phyloP scores from a whole-genome alignment of 2,888 invertebrate species.

The Coelogynopora nodosa region DNA sequence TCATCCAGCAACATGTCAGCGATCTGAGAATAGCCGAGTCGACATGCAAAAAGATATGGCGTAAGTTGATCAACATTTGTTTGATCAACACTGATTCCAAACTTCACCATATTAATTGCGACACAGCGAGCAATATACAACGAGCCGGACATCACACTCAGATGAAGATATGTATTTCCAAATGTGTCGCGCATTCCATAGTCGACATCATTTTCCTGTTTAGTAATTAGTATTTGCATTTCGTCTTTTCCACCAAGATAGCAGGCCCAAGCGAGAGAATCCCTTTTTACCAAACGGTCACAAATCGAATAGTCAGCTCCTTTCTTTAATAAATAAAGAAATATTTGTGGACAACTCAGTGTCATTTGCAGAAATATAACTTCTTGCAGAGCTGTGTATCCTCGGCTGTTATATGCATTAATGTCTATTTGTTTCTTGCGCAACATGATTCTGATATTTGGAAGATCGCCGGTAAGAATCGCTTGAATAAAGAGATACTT shows the following conservation, averaged over 20 bases:
- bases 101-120: neutral
- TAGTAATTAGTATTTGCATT: neutral
- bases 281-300: neutral
- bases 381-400: neutral
- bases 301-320: neutral
- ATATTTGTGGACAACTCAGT: neutral
- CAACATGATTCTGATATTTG: neutral
- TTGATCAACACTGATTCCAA: neutral
- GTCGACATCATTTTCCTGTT: neutral
- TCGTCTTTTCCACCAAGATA: neutral
- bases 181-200: neutral
- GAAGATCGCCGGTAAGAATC: constrained; percentile 1
- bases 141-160: neutral
- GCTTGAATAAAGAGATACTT: neutral
- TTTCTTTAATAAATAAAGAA: neutral
- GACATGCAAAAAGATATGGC: neutral
- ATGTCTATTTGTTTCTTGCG: neutral
- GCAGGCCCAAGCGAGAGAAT: constrained; percentile 1
- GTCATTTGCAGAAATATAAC: neutral
- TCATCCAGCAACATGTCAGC: neutral
- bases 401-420: neutral
- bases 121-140: neutral
- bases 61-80: neutral
- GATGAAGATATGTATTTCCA: neutral
- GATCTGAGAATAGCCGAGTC: neutral